These are phyloP conservation scores for Cryptoblepharus egeriae DNA, from an alignment of 2,797 vertebrate genomes.

Conservation along the genomic window DNA sequence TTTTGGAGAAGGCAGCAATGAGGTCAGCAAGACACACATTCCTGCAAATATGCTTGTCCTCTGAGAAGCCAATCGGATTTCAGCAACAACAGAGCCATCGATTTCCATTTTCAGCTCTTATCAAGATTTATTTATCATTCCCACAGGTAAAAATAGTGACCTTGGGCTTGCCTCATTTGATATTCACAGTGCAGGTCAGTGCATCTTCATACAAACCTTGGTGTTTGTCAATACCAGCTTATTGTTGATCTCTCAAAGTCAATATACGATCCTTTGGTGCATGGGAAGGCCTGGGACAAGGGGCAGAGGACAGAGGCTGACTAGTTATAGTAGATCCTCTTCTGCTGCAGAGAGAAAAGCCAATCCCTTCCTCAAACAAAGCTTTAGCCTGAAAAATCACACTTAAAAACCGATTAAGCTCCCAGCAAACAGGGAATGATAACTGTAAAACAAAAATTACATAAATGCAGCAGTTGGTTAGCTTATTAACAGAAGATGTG, in stretches of 20 bases:
- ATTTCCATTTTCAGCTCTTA: slow-evolving; percentile 69
- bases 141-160: slow-evolving; percentile 69
- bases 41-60: slow-evolving; percentile 21
- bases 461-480: background rate
- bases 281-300: background rate
- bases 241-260: slow-evolving; percentile 46
- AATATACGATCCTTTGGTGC: slow-evolving; percentile 22
- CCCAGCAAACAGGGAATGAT: slow-evolving; percentile 26
- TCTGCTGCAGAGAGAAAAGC: slow-evolving; percentile 10
- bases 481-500: background rate
- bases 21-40: slow-evolving; percentile 27
- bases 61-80: slow-evolving; percentile 21
- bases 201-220: slow-evolving; percentile 49
- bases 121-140: slow-evolving; percentile 69
- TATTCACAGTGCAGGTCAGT: slow-evolving; percentile 63
- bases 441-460: slow-evolving; percentile 14
- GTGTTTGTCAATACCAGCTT: slow-evolving; percentile 50
- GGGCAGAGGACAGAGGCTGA: background rate
- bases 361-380: slow-evolving; percentile 26
- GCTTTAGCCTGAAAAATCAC: slow-evolving; percentile 26
- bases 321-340: slow-evolving; percentile 12
- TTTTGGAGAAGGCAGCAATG: slow-evolving; percentile 31
- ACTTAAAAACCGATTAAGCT: slow-evolving; percentile 29
- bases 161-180: slow-evolving; percentile 62
- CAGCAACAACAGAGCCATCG: slow-evolving; percentile 41